phyloP scores from a whole-genome alignment of 2,888 invertebrate species.

The Acrocyrtus sp. region DNA sequence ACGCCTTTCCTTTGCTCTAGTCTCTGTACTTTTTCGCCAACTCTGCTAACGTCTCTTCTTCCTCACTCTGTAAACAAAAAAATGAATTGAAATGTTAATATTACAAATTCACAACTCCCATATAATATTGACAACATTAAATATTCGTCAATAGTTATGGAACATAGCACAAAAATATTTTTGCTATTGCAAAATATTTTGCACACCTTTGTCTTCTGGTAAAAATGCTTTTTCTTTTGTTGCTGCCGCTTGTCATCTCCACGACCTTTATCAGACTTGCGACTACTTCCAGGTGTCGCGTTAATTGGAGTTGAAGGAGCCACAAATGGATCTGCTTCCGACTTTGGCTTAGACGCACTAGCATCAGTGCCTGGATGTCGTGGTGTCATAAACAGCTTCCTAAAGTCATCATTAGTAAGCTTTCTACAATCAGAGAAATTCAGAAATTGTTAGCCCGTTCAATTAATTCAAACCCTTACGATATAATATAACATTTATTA shows the following conservation, averaged over 20 bases:
- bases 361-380: conserved; percentile 71
- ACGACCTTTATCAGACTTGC: conserved; percentile 66
- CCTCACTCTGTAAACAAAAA: conserved; percentile 83
- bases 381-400: conserved; percentile 95
- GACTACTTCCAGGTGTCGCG: conserved; percentile 57
- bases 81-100: no score
- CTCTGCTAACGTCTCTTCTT: conserved; percentile 94
- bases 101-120: no score
- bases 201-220: conserved; percentile 76
- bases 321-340: conserved; percentile 54
- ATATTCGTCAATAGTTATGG: not conserved
- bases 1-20: conserved; percentile 87
- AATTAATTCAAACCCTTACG: not conserved
- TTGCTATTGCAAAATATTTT: no score
- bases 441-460: not conserved
- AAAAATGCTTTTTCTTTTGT: conserved; percentile 91
- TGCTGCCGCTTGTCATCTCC: conserved; percentile 85
- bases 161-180: no score
- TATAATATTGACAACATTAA: no score
- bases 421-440: conserved; percentile 40
- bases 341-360: conserved; percentile 35
- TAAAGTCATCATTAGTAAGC: conserved; percentile 96
- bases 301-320: conserved; percentile 62
- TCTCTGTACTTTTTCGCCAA: conserved; percentile 93
- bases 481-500: conserved; percentile 2